Evolutionary conservation across 2,113 vertebrate species (phyloP).

Genomic region (Otis tarda): DNA sequence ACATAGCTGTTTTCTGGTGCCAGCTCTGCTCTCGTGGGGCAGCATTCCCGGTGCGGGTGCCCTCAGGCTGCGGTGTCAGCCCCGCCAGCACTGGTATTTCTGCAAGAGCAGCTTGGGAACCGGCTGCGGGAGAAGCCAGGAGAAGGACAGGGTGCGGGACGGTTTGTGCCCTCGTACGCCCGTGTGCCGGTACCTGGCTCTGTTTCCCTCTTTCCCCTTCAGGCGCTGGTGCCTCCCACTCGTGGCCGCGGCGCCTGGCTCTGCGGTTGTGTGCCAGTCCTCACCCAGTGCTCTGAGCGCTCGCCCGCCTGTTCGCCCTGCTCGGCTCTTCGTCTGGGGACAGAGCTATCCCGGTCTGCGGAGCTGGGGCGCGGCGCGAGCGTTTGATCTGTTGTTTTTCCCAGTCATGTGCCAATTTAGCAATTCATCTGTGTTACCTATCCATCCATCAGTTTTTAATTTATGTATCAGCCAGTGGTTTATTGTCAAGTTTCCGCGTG

Average conservation of each 20-base stretch:
- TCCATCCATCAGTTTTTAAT: conserved; percentile 44
- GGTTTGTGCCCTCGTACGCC: fast-evolving
- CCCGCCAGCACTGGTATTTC: background rate
- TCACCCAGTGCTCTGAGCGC: fast-evolving
- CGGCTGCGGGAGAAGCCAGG: background rate
- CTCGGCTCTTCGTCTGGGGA: background rate
- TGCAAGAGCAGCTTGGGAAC: background rate
- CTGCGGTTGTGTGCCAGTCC: fast-evolving
- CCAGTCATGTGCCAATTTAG: conserved; percentile 54
- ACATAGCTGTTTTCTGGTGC: fast-evolving
- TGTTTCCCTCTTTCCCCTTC: background rate
- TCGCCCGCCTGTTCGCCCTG: fast-evolving
- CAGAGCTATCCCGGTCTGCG: fast-evolving
- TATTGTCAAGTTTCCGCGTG: background rate
- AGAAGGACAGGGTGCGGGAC: fast-evolving
- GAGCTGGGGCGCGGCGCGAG: background rate
- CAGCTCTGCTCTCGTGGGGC: background rate
- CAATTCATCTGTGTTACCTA: conserved; percentile 38
- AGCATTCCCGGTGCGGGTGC: fast-evolving
- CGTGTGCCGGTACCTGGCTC: fast-evolving
- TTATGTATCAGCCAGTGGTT: background rate
- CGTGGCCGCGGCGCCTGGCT: background rate
- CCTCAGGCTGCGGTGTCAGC: background rate
- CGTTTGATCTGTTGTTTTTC: conserved; percentile 30
- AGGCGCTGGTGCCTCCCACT: fast-evolving